Base-by-base conservation (phyloP, 2,797 vertebrate genomes). In the Crocidura indochinensis region DNA sequence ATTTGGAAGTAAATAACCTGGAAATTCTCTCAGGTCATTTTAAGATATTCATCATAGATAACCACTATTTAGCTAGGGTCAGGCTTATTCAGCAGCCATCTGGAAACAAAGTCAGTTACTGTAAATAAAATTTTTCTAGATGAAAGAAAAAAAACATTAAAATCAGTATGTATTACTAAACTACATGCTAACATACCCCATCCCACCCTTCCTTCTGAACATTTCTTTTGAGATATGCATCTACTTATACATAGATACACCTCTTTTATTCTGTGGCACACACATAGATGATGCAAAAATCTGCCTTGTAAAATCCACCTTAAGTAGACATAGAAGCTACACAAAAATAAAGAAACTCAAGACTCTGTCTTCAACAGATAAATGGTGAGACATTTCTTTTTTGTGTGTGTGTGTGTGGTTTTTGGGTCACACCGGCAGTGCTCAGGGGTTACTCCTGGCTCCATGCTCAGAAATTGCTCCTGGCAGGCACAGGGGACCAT, bases 1-100 rank as follows among this genome's bases (percentile, higher is more conserved):
- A 96, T 94, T 72, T 6, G 93, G 87, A 60, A 74, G 96, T 95
- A 94, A 96, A 93, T 47, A 85, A 93, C 95, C 95, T 96, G 91
- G 92, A 97, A 96, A 95, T 96, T 93, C 95, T 97, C 96, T 96
- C 93, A 96, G 96, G 94, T 94, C 84, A 94, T 96, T 97, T 97
- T 95, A 97, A 97, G 95, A 76, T 92, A 78, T 73, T 95, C 78
- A 87, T 96, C 94, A 96, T 90, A 96, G 89, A 93, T 90, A 95
- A 97, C 92, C 79, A 96, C 94, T 87, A 71, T 77, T 96, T 88
- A 88, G 94, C 77, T 95, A 79, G 80, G 93, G 92, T 89, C 94
- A 94, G 85, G 82, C 31, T 51, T 22, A 0, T 92, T 96, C 73
- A 95, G 87, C 78, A 82, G 78, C 72, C 84, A 73, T 92, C 95